These are phyloP conservation scores for Gymnothorax javanicus DNA, from an alignment of 2,797 vertebrate genomes.

Conservation along the genomic window DNA sequence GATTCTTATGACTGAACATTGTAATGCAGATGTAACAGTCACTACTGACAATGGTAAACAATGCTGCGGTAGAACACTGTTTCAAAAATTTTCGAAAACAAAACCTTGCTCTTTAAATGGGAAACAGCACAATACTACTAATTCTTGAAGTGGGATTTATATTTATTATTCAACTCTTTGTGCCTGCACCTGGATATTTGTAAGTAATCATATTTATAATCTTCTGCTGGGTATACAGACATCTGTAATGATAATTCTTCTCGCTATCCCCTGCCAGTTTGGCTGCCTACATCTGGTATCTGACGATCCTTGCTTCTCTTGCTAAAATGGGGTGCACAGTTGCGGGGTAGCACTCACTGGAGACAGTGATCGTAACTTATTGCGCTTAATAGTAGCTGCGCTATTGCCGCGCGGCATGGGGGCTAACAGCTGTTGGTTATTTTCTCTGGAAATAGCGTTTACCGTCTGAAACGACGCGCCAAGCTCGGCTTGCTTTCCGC, in stretches of 20 bases:
- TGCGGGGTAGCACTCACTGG: not conserved
- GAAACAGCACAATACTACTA: no score
- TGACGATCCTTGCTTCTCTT: not conserved
- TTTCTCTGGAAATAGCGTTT: not conserved
- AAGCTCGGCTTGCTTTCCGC: not conserved
- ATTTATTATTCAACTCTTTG: not conserved
- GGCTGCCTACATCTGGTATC: not conserved
- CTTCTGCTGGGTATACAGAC: not conserved
- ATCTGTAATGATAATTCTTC: not conserved
- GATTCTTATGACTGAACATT: no score
- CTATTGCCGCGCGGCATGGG: not conserved
- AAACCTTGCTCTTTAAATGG: not conserved
- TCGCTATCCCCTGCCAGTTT: not conserved
- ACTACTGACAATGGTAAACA: no score
- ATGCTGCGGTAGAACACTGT: not conserved
- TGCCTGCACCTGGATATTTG: not conserved
- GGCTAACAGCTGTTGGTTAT: no score
- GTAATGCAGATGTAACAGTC: no score
- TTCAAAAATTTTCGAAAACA: not conserved
- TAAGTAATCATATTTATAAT: not conserved
- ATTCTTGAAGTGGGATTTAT: not conserved
- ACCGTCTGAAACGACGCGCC: not conserved
- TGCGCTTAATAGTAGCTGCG: not conserved
- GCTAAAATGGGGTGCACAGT: not conserved
- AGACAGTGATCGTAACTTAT: not conserved